These are phyloP conservation scores for Xenus cinereus DNA, from an alignment of 2,113 vertebrate genomes.

Conservation along the genomic window DNA sequence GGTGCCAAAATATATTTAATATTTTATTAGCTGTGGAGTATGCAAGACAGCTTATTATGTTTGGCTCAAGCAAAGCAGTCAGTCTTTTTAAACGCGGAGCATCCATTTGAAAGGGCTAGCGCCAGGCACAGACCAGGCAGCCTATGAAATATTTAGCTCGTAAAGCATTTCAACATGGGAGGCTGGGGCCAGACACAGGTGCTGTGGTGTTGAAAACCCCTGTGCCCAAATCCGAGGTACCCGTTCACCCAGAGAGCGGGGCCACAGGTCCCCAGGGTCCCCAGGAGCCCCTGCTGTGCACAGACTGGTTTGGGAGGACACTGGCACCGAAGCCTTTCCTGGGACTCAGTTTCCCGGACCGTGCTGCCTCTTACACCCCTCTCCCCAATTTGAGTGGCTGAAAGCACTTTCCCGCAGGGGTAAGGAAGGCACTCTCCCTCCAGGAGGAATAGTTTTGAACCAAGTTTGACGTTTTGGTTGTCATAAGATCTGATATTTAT, in stretches of 20 bases:
- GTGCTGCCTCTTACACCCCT: background rate
- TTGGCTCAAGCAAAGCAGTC: background rate
- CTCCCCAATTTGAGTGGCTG: background rate
- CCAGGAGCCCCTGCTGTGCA: background rate
- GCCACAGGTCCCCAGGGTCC: rapidly evolving
- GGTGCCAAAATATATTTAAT: background rate
- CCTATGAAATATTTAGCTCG: background rate
- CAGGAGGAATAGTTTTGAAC: background rate
- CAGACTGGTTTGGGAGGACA: rapidly evolving
- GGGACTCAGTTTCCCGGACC: background rate
- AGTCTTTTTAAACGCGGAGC: background rate
- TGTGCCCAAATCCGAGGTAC: background rate
- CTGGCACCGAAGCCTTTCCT: background rate
- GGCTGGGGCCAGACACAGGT: background rate
- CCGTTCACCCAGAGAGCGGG: rapidly evolving
- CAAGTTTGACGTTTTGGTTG: background rate
- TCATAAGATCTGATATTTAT: background rate
- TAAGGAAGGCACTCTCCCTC: background rate
- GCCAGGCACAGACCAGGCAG: background rate
- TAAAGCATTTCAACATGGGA: background rate
- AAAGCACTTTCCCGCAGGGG: background rate
- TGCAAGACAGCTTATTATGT: background rate
- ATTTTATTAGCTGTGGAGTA: slow-evolving; percentile 12
- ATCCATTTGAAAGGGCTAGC: background rate
- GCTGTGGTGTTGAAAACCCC: background rate